Evolutionary conservation across 1,140 invertebrate species (phyloP), one percentile per base, ranked within the genome.

Genomic region (Megathymus violae): DNA sequence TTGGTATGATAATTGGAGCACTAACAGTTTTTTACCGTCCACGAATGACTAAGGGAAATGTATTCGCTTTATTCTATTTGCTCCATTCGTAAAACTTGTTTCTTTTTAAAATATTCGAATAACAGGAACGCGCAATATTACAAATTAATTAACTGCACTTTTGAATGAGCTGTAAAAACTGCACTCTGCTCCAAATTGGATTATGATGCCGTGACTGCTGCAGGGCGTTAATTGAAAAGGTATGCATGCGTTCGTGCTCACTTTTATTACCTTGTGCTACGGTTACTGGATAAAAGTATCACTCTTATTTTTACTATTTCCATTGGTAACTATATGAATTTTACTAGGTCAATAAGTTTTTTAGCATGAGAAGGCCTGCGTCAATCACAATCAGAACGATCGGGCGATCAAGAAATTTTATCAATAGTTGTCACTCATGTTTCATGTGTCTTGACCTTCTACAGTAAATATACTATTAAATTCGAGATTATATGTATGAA

Each of bases 81-180:
- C 7, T 3, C 44, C 44, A 14, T 25, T 48, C n/a, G 25, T 19
- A 48, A 47, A 19, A 19, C 43, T 46, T 17, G 17, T 14, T 34
- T 48, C 46, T 3, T 19, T 48, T 25, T 48, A 15, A 48, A 48
- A 48, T 16, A 13, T 48, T 11, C 46, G 25, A 34, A 48, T 16
- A 13, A 48, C 34, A 43, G 13, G 51, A n/a, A 54, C 41, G 38
- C 38, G 38, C 43, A 43, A 46, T 46, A 25, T 22, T 46, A 34
- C 38, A 43, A 16, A 38, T 41, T 54, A 54, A 54, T 54, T 56
- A 56, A 56, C 40, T 44, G 52, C 52, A 44, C 52, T 56, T 27
- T 56, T 56, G 52, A 56, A 56, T 56, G 52, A 56, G 52, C 52
- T 56, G 52, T 44, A 56, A 56, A 56, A 56, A 56, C 52, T 56